A percentile compares a stretch with the other conserved stretches of the same genome.
These are phyloP conservation scores for Chaetogeoica ovagalla DNA, from an alignment of 2,888 invertebrate genomes.

Conservation along the genomic window DNA sequence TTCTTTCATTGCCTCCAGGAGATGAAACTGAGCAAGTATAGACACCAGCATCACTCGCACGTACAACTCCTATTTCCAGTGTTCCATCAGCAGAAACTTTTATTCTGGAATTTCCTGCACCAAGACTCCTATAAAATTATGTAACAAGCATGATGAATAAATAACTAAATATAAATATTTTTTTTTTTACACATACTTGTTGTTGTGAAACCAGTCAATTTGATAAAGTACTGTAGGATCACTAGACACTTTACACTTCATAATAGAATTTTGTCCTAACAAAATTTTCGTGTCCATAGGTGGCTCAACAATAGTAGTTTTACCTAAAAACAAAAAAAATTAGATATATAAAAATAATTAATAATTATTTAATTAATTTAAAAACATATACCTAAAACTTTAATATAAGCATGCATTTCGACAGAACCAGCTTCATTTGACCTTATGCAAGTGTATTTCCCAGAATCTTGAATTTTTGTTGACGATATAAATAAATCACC, in stretches of 20 bases:
- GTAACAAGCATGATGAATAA: background rate
- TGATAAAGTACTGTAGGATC: constrained; percentile 86
- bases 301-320: constrained; percentile 90
- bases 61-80: constrained; percentile 82
- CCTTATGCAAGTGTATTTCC: constrained; percentile 85
- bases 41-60: constrained; percentile 89
- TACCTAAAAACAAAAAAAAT: constrained; percentile 65
- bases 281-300: constrained; percentile 90
- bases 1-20: constrained; percentile 89
- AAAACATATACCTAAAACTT: constrained; percentile 73
- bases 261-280: constrained; percentile 86
- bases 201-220: constrained; percentile 86
- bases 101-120: constrained; percentile 71
- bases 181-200: constrained; percentile 67
- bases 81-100: constrained; percentile 80
- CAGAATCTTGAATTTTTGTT: constrained; percentile 80
- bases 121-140: constrained; percentile 60
- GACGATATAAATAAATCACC: constrained; percentile 87
- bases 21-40: constrained; percentile 91
- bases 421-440: constrained; percentile 88
- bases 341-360: background rate
- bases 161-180: background rate
- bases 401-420: constrained; percentile 78
- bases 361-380: constrained; percentile 7
- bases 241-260: constrained; percentile 92